Percentiles rank a stretch among this genome's conserved stretches.
phyloP scores from a whole-genome alignment of 2,797 vertebrate genomes.

The Phoxinus dragarum region DNA sequence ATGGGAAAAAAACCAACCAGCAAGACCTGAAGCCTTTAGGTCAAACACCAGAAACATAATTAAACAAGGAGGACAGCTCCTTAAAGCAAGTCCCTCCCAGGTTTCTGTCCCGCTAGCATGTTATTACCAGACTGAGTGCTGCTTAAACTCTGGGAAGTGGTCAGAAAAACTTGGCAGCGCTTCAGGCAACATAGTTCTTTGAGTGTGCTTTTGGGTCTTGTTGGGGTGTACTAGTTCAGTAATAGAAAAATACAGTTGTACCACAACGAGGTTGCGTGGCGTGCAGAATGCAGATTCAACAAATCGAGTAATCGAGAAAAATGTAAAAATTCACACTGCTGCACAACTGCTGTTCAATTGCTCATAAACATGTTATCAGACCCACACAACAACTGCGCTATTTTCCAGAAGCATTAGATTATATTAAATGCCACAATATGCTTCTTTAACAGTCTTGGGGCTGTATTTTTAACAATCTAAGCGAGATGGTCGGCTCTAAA shows the following conservation, averaged over 20 bases:
- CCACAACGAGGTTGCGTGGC: constrained; percentile 26
- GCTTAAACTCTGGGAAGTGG: constrained; percentile 75
- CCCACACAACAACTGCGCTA: not conserved
- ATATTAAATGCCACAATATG: not conserved
- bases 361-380: not conserved
- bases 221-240: constrained; percentile 59
- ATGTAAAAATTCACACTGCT: too few species aligned
- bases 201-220: constrained; percentile 66
- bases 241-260: constrained; percentile 56
- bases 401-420: not conserved
- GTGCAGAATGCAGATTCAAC: not conserved
- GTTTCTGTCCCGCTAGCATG: constrained; percentile 70
- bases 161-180: constrained; percentile 72
- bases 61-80: constrained; percentile 76
- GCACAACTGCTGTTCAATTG: not conserved
- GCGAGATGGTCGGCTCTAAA: too few species aligned
- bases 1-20: constrained; percentile 68
- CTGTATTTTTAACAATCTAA: too few species aligned
- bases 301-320: not conserved
- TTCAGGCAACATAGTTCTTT: constrained; percentile 71
- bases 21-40: constrained; percentile 68
- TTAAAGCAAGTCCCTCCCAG: constrained; percentile 73
- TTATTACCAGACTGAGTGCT: constrained; percentile 75
- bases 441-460: too few species aligned
- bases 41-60: constrained; percentile 75